Conservation (phyloP, 2,888 invertebrate genomes). For the Cephus pygmeus region DNA sequence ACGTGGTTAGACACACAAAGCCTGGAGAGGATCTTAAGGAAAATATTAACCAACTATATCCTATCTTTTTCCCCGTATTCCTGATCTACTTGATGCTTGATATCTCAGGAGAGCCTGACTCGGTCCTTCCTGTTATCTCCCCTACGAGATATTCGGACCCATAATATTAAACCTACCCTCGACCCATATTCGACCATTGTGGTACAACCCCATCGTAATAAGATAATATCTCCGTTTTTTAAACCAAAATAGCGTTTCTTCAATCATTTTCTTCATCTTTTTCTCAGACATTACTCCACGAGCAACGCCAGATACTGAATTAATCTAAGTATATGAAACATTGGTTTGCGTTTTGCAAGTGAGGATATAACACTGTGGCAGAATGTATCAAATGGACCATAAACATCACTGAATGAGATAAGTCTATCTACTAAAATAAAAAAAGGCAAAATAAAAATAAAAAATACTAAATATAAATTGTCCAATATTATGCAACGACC, state of each 20-base stretch:
- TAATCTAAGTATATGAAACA: not conserved
- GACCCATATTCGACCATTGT: not conserved
- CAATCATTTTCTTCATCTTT: not conserved
- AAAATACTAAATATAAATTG: not conserved
- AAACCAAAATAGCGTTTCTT: not conserved
- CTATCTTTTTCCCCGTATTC: not conserved
- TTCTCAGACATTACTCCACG: not conserved
- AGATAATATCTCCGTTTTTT: not conserved
- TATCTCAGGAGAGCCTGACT: not conserved
- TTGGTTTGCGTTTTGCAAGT: not conserved
- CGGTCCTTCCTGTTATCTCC: not conserved
- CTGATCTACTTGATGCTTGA: not conserved
- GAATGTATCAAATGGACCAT: not conserved
- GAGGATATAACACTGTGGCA: not conserved
- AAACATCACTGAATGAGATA: no score
- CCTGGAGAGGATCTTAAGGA: not conserved
- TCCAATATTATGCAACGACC: not conserved
- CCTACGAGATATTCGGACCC: not conserved
- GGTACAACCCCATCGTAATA: not conserved
- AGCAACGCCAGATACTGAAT: not conserved
- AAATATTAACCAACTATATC: not conserved
- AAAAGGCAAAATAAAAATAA: no score
- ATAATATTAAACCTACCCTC: conserved; percentile 1
- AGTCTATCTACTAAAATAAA: no score
- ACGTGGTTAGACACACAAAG: not conserved